Evolutionary conservation across 2,888 invertebrate species (phyloP).

Genomic region (Zeuzera pyrina): DNA sequence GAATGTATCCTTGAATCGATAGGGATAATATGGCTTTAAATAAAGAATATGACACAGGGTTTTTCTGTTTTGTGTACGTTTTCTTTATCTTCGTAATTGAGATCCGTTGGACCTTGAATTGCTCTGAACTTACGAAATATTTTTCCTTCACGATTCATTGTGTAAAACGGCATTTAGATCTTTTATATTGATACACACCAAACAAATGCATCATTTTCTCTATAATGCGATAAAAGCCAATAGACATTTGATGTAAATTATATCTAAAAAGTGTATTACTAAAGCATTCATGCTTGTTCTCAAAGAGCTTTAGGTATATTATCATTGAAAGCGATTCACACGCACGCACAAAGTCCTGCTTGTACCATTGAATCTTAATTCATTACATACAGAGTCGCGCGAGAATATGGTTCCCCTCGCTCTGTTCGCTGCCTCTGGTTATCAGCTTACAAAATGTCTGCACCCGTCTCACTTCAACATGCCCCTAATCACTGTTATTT

Average conservation of each 20-base stretch:
- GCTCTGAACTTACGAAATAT: constrained; percentile 38
- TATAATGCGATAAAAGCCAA: no score
- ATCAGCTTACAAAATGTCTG: constrained; percentile 71
- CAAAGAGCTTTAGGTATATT: not conserved
- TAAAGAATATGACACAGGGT: constrained; percentile 22
- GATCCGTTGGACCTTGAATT: constrained; percentile 44
- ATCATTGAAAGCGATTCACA: constrained; percentile 39
- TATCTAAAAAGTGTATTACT: no score
- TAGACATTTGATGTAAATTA: no score
- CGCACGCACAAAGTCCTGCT: constrained; percentile 41
- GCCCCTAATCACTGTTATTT: constrained; percentile 45
- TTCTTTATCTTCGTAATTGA: constrained; percentile 35
- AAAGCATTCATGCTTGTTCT: no score
- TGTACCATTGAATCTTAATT: constrained; percentile 67
- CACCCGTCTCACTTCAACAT: constrained; percentile 51
- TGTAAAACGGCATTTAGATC: constrained; percentile 9
- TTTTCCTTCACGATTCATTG: constrained; percentile 39
- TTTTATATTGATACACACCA: constrained; percentile 6
- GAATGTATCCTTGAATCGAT: constrained; percentile 44
- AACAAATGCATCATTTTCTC: no score
- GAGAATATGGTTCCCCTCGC: constrained; percentile 71
- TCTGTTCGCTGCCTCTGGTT: constrained; percentile 65
- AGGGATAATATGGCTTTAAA: constrained; percentile 30
- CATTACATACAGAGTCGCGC: constrained; percentile 61
- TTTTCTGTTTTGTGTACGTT: constrained; percentile 34